These are phyloP conservation scores for Pelosia muscerda DNA, from an alignment of 2,888 invertebrate genomes.

Conservation along the genomic window DNA sequence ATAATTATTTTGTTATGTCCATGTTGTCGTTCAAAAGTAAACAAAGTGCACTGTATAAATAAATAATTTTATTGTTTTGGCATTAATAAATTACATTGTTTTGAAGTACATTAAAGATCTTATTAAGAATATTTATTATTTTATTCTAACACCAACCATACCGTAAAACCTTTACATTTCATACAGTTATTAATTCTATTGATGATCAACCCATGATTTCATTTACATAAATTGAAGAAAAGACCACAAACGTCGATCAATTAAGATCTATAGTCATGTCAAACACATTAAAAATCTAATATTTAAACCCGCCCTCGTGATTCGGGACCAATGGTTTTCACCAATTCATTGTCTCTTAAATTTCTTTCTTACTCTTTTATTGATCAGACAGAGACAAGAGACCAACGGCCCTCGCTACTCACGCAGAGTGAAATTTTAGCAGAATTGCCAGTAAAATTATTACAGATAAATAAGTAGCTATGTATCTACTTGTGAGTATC, in stretches of 20 bases:
- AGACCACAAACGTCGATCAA: no score
- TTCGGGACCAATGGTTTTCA: no score
- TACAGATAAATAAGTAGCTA: neutral
- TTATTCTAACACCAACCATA: conserved; percentile 32
- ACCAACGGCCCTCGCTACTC: neutral
- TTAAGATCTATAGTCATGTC: neutral
- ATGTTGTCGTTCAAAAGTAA: conserved; percentile 32
- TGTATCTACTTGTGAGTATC: no score
- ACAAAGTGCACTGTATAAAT: conserved; percentile 56
- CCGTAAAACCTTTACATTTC: neutral
- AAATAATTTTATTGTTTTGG: conserved; percentile 72
- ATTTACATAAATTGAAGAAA: no score
- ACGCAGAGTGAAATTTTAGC: neutral
- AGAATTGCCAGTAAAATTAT: neutral
- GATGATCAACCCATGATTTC: neutral
- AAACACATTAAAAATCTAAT: neutral
- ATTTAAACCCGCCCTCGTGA: neutral
- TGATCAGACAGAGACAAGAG: no score
- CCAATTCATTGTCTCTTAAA: neutral
- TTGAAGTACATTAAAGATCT: conserved; percentile 66
- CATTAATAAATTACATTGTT: conserved; percentile 67
- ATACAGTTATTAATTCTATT: neutral
- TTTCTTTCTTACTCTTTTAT: neutral
- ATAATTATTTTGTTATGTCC: conserved; percentile 38
- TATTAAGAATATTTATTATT: conserved; percentile 55